Conservation (phyloP, 2,888 invertebrate genomes). For the Eupithecia abbreviata region DNA sequence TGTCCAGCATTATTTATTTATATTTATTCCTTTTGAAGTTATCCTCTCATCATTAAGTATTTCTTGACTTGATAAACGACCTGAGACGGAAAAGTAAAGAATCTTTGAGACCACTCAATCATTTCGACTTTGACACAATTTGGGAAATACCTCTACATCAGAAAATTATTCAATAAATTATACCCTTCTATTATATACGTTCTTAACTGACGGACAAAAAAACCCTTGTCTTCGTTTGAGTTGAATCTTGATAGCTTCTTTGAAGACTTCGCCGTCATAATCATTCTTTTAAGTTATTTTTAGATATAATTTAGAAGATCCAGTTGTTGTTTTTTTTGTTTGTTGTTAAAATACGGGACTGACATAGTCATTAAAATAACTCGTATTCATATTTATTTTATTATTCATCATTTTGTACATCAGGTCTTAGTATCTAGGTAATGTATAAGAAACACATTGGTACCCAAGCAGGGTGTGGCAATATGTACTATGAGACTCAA, state of each 20-base stretch:
- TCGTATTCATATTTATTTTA: too few species aligned
- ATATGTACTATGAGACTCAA: too few species aligned
- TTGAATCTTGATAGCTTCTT: background rate
- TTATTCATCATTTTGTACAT: too few species aligned
- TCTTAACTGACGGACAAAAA: background rate
- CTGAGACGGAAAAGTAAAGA: background rate
- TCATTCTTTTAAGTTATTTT: too few species aligned
- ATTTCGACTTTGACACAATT: background rate
- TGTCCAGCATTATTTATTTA: too few species aligned
- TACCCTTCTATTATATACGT: background rate
- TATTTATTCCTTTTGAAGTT: background rate
- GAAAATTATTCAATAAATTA: background rate
- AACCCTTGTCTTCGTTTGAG: background rate
- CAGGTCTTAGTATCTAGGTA: too few species aligned
- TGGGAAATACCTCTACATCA: background rate
- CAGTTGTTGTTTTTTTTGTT: too few species aligned
- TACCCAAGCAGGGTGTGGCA: too few species aligned
- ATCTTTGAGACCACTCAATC: constrained; percentile 1
- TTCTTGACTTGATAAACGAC: background rate
- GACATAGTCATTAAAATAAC: too few species aligned
- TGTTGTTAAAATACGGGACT: too few species aligned
- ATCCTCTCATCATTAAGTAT: background rate
- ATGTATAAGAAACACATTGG: too few species aligned
- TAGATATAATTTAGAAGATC: too few species aligned
- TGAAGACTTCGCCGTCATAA: background rate